Percentiles rank a stretch among this genome's conserved stretches.
Evolutionary conservation across 2,888 invertebrate genomes (phyloP).

Genomic region (Teleiodes luculella): DNA sequence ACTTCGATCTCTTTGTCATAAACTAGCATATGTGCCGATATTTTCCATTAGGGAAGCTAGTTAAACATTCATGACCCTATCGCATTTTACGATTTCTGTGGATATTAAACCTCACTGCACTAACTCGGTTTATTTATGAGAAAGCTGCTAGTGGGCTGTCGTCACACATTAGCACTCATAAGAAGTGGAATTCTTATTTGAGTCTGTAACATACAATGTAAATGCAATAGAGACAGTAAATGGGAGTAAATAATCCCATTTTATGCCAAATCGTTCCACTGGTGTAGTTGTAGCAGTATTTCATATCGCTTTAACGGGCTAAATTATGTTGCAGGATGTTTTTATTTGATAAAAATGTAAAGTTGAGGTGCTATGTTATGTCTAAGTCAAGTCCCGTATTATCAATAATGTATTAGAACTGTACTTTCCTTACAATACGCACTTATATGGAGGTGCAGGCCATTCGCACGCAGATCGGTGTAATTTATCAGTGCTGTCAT

Average conservation of each 20-base stretch:
- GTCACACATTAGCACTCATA: slow-evolving; percentile 22
- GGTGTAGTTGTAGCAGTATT: neutral
- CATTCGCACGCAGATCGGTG: slow-evolving; percentile 36
- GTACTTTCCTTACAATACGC: slow-evolving; percentile 17
- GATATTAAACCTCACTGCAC: slow-evolving; percentile 48
- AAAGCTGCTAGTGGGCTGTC: slow-evolving; percentile 36
- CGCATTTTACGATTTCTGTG: slow-evolving; percentile 49
- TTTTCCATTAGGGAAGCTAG: slow-evolving; percentile 56
- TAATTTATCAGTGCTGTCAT: slow-evolving; percentile 52
- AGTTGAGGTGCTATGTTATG: slow-evolving; percentile 8
- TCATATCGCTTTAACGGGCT: neutral
- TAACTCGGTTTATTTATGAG: slow-evolving; percentile 45
- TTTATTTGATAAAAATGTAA: slow-evolving; percentile 11
- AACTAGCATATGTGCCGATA: slow-evolving; percentile 49
- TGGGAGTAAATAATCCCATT: neutral
- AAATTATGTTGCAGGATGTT: slow-evolving; percentile 4
- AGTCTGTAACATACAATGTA: neutral
- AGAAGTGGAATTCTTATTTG: neutral
- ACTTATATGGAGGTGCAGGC: slow-evolving; percentile 19
- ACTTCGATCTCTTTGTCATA: slow-evolving; percentile 73
- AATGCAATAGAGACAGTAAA: neutral
- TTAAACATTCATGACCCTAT: slow-evolving; percentile 52
- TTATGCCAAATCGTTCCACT: slow-evolving; percentile 3
- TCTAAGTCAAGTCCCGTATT: slow-evolving; percentile 16
- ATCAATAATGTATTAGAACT: slow-evolving; percentile 31